phyloP scores from a whole-genome alignment of 2,888 invertebrate species.

The Ligdia adustata region DNA sequence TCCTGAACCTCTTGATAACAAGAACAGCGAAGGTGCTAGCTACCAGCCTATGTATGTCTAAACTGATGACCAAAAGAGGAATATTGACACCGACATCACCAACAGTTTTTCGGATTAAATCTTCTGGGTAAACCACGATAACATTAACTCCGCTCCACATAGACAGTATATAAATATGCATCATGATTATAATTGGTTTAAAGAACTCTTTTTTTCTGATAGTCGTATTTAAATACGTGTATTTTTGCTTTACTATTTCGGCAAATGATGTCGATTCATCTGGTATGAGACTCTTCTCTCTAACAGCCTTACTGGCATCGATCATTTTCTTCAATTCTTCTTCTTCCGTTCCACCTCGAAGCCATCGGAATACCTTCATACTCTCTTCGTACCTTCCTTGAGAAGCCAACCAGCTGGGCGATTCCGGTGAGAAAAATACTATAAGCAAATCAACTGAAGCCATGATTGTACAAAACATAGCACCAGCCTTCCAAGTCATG shows the following conservation, averaged over 20 bases:
- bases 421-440: conserved; percentile 80
- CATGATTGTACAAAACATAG: conserved; percentile 71
- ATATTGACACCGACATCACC: conserved; percentile 36
- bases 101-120: conserved; percentile 38
- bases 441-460: conserved; percentile 71
- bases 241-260: conserved; percentile 19
- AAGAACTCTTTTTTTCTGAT: conserved; percentile 48
- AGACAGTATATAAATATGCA: conserved; percentile 44
- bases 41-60: conserved; percentile 45
- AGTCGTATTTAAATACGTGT: conserved; percentile 39
- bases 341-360: conserved; percentile 75
- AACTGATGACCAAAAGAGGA: conserved; percentile 36
- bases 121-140: conserved; percentile 42
- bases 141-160: conserved; percentile 48
- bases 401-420: conserved; percentile 86
- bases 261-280: conserved; percentile 38
- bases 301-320: conserved; percentile 48
- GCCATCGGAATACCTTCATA: conserved; percentile 79
- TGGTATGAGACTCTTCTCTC: conserved; percentile 45
- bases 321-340: conserved; percentile 65
- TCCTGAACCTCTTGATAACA: not conserved
- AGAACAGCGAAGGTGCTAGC: not conserved
- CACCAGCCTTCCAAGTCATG: conserved; percentile 80
- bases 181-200: conserved; percentile 50
- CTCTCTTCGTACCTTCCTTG: conserved; percentile 82